Base-by-base conservation (phyloP, 1,140 invertebrate species). In the Pogonognathellus flavescens region DNA sequence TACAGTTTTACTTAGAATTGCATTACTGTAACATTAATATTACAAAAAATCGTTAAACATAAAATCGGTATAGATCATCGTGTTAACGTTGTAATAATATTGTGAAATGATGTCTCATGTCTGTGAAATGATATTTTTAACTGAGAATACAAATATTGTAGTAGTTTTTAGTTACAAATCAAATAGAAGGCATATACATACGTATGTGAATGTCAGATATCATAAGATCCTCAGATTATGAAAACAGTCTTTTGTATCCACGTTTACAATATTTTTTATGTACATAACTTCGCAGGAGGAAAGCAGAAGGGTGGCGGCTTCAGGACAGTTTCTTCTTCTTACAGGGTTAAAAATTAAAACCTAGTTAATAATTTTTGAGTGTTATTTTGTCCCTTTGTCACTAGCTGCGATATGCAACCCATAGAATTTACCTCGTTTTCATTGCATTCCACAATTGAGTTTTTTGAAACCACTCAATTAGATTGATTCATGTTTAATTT, bases 291-390 rank as follows among this genome's bases (percentile, higher is more conserved):
- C 83, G 41, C 89, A 90, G 85, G 87, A 60, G 87, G 88, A 70
- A 85, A 88, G 70, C 89, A 90, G 88, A 91, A 91, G 86, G 90
- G 91, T 82, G 89, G 89, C 80, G 90, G 91, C 87, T 91, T 92
- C 90, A 90, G 91, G 88, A 92, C 92, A 49, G 92, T 92, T 70
- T 92, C 92, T 18, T 90, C 91, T 84, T 88, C 89, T 52, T 91
- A 91, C 88, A 89, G 89, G 87, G 80, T 81, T 81, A 81, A 72
- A 76, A 76, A 76, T 49, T 50, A 41, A 41, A 76, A 31, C 49
- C 7, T 60, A 14, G 5, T n/a, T 59, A 31, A 49, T 49, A 14
- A 76, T 49, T 76, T 50, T 76, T 76, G 70, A 76, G 70, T 76
- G 70, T 70, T 70, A 14, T 14, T 25, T 70, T 70, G 62, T 76